Percentiles rank a stretch among this genome's conserved stretches.
Evolutionary conservation across 2,888 invertebrate genomes (phyloP).

Genomic region (Kryphioiulus occultus): DNA sequence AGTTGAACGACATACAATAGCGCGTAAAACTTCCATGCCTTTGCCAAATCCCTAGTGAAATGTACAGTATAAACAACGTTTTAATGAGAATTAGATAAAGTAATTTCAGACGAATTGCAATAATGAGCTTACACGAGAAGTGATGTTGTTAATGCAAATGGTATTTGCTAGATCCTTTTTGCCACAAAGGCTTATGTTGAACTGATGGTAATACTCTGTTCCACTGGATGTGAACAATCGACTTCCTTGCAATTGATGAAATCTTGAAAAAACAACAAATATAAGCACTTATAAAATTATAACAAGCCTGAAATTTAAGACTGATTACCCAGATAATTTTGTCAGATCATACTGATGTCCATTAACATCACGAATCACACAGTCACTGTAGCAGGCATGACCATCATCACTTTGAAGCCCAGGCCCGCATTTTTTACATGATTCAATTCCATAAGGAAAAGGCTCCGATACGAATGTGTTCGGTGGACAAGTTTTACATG

Average conservation of each 20-base stretch:
- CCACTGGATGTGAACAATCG: constrained; percentile 65
- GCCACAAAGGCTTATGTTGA: constrained; percentile 67
- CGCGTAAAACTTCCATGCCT: constrained; percentile 53
- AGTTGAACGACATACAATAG: constrained; percentile 62
- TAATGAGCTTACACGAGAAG: constrained; percentile 8
- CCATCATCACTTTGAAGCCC: constrained; percentile 63
- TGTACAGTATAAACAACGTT: neutral
- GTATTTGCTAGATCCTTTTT: constrained; percentile 59
- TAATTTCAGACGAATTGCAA: neutral
- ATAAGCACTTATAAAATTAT: neutral
- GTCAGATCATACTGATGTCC: constrained; percentile 60
- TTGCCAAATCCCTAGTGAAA: constrained; percentile 55
- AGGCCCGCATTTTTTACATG: constrained; percentile 66
- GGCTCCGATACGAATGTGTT: constrained; percentile 61
- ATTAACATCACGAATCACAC: constrained; percentile 58
- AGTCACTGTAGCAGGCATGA: constrained; percentile 64
- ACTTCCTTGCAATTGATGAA: constrained; percentile 62
- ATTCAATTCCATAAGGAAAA: constrained; percentile 60
- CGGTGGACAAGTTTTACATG: constrained; percentile 65
- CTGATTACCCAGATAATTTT: constrained; percentile 60
- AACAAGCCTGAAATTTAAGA: neutral
- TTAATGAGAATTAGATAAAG: neutral
- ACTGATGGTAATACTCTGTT: constrained; percentile 67
- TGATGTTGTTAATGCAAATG: constrained; percentile 65
- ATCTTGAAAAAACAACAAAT: constrained; percentile 57